Base-by-base conservation (phyloP, 2,797 vertebrate genomes). In the Gila robusta region DNA sequence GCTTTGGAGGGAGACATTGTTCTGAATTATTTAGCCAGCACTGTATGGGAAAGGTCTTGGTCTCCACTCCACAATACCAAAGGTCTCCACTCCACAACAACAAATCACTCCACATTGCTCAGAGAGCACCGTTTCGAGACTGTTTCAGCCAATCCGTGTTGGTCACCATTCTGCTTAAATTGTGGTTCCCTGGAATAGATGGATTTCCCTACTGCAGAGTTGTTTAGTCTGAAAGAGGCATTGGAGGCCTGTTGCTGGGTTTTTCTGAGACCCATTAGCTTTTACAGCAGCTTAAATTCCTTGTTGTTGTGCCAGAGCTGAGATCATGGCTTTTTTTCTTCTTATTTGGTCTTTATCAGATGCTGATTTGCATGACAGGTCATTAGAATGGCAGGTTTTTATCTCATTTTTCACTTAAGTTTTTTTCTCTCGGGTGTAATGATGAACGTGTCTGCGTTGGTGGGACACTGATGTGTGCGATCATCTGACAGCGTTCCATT, bases 341-440 rank as follows among this genome's bases (percentile, higher is more conserved):
- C 49, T 79, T 70, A 81, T 89, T 91, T 90, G 88, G 86, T 87
- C 86, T 90, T 89, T 86, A 90, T 91, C 89, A 85, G 87, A 90
- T 37, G 52, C 64, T 59, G 71, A 86, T 88, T 85, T 85, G 86
- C 84, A 79, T 83, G 82, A 79, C 71, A 74, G 62, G 67, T 82
- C 69, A 78, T 81, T 72, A 85, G 59, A 70, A 59, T 8, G 70
- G 52, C 82, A 79, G 78, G 84, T 88, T 85, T 82, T 56, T 79
- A 59, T 21, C 26, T 11, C 0, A 35, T 62, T 83, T 71, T 39
- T 83, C 47, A 83, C 62, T 52, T 23, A n/a, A 39, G 71, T 78
- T 54, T 64, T 64, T 71, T 82, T 66, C 41, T 56, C 73, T 59
- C 44, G 52, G 21, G 82, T 9, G 28, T 81, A 83, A 89, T 79